Evolutionary conservation across 2,797 vertebrate genomes (phyloP).

Genomic region (Balearica regulorum): DNA sequence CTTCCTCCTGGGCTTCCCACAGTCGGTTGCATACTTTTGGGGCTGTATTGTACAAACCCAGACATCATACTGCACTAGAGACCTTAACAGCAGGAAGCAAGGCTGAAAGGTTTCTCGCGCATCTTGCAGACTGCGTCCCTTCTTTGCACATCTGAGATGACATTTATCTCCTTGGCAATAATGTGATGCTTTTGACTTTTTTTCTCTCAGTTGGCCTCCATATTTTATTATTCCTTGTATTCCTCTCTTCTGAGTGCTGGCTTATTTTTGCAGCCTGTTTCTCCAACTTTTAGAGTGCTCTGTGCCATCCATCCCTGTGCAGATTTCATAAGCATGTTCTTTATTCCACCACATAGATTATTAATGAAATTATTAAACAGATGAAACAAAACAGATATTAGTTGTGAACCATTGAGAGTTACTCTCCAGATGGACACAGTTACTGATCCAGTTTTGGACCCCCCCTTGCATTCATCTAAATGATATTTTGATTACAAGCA

Average conservation of each 20-base stretch:
- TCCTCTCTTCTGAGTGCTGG: not conserved
- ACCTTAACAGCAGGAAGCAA: accelerated
- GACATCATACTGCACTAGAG: accelerated
- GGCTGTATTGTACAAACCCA: not conserved
- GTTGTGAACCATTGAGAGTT: not conserved
- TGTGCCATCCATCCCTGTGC: not conserved
- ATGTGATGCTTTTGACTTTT: not conserved
- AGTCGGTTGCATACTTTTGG: accelerated
- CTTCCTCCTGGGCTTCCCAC: not conserved
- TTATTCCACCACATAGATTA: not conserved
- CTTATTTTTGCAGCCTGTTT: not conserved
- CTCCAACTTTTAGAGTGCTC: not conserved
- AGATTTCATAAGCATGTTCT: not conserved
- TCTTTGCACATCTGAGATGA: not conserved
- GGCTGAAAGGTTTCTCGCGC: not conserved
- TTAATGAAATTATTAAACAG: not conserved
- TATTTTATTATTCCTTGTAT: not conserved
- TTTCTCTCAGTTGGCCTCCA: not conserved
- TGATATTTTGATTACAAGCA: not conserved
- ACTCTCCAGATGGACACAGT: not conserved
- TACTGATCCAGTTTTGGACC: not conserved
- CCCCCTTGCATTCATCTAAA: not conserved
- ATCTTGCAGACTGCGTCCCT: not conserved
- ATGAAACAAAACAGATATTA: not conserved
- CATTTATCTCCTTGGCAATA: not conserved